Evolutionary conservation across 64 coral and sea anemone species (phyloP).

Genomic region (Actinia tenebrosa): DNA sequence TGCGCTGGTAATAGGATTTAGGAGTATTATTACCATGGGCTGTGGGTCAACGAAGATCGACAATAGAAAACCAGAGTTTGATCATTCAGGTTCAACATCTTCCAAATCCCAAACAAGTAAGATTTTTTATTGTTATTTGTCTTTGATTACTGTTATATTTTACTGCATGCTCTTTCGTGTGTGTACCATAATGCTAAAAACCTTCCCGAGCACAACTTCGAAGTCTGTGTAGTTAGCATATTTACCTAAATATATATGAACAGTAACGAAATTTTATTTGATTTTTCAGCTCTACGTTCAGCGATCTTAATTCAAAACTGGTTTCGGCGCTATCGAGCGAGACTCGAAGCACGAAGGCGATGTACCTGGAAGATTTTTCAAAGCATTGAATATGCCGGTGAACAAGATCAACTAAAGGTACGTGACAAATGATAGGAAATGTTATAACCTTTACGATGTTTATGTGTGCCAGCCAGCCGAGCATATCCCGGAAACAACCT

Average conservation of each 20-base stretch:
- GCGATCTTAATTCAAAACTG: slow-evolving; percentile 94
- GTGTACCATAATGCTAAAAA: neutral
- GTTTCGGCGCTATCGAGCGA: slow-evolving; percentile 83
- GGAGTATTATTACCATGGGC: neutral
- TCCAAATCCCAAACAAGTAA: slow-evolving; percentile 3
- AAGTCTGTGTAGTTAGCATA: neutral
- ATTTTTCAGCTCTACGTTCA: slow-evolving; percentile 63
- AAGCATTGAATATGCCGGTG: slow-evolving; percentile 90
- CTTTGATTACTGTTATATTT: neutral
- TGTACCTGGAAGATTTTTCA: slow-evolving; percentile 99
- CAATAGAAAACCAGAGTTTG: neutral
- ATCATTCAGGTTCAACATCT: neutral
- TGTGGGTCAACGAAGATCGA: neutral
- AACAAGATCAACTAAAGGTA: slow-evolving; percentile 97
- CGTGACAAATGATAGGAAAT: slow-evolving; percentile 1
- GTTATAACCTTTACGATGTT: neutral
- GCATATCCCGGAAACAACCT: slow-evolving; percentile 3
- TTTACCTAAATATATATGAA: neutral
- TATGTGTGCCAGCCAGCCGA: neutral
- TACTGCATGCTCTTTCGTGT: neutral
- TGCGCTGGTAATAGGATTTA: neutral
- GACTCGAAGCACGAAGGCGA: slow-evolving; percentile 81
- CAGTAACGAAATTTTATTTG: neutral
- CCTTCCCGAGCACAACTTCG: neutral
- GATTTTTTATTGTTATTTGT: neutral